A percentile compares a stretch with the other conserved stretches of the same genome.
phyloP scores from a whole-genome alignment of 2,113 vertebrate genomes.

The Passer domesticus region DNA sequence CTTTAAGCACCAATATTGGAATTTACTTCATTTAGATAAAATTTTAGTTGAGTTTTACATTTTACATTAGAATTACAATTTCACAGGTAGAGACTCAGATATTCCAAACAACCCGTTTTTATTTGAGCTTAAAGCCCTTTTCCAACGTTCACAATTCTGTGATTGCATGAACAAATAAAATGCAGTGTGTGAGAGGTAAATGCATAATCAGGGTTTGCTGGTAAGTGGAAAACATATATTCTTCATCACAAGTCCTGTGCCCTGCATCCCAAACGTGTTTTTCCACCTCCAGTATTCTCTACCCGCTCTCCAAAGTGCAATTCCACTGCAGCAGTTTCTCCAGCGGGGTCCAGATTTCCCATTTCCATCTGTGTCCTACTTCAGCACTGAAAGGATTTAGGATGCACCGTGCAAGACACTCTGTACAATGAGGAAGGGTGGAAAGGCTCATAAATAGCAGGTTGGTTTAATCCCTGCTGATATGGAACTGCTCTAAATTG shows the following conservation, averaged over 20 bases:
- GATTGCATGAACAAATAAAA: neutral
- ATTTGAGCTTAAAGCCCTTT: neutral
- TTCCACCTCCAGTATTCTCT: neutral
- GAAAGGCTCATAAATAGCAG: neutral
- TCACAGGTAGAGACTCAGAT: neutral
- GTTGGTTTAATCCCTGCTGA: slow-evolving; percentile 3
- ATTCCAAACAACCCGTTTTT: neutral
- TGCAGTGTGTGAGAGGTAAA: neutral
- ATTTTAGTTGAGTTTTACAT: neutral
- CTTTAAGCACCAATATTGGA: neutral
- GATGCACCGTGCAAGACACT: neutral
- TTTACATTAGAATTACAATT: neutral
- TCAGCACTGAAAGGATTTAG: neutral
- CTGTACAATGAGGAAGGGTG: neutral
- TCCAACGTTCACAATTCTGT: fast-evolving
- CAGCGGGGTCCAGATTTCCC: neutral
- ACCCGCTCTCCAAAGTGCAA: neutral
- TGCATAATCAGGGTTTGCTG: neutral
- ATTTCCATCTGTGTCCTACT: neutral
- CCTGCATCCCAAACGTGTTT: neutral
- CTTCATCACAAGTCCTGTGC: neutral
- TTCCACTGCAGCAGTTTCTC: neutral
- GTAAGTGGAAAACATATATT: neutral
- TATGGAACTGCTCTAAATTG: neutral
- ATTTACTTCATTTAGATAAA: neutral